phyloP scores from a whole-genome alignment of 2,797 vertebrate species.

The Acanthopagrus latus region DNA sequence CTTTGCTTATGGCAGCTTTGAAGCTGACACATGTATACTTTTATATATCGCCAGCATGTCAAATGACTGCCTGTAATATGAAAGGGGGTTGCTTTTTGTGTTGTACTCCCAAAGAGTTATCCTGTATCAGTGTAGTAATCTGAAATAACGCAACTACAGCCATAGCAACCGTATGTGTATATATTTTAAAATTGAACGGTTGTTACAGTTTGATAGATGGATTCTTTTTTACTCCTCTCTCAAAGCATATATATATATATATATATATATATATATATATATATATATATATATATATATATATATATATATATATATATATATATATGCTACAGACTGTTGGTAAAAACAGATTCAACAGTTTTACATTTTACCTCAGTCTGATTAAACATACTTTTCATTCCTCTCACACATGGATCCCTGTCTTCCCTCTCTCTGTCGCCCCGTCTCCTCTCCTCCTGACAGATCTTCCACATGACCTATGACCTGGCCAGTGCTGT shows the following conservation, averaged over 20 bases:
- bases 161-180: too few relatives aligned
- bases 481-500: slow-evolving; percentile 96
- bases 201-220: too few relatives aligned
- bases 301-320: too few relatives aligned
- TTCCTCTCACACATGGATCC: slow-evolving; percentile 44
- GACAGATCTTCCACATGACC: slow-evolving; percentile 97
- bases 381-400: slow-evolving; percentile 18
- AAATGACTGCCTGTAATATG: neutral
- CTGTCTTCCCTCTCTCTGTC: slow-evolving; percentile 8
- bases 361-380: slow-evolving; percentile 20
- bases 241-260: too few relatives aligned
- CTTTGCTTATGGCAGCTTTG: neutral
- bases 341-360: neutral
- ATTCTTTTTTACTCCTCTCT: too few relatives aligned
- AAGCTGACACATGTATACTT: neutral
- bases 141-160: too few relatives aligned
- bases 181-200: too few relatives aligned
- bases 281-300: too few relatives aligned
- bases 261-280: too few relatives aligned
- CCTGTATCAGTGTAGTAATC: neutral
- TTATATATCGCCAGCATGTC: neutral
- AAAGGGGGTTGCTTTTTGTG: too few relatives aligned
- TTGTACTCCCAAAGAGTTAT: neutral
- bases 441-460: slow-evolving; percentile 40
- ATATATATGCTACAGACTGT: neutral